These are phyloP conservation scores for Blastobasis adustella DNA, from an alignment of 2,888 invertebrate genomes.

Conservation along the genomic window DNA sequence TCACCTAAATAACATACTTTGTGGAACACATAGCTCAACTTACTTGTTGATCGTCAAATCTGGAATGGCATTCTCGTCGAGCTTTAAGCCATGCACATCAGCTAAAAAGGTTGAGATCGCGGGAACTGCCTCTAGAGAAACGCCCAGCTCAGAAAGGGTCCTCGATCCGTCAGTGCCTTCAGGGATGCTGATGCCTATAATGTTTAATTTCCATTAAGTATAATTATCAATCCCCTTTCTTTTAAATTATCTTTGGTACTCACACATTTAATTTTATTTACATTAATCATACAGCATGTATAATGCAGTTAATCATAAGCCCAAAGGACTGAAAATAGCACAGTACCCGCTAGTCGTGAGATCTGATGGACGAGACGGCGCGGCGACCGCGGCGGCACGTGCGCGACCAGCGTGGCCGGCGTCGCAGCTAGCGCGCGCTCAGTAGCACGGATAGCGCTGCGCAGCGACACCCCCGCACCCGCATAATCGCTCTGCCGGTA, in stretches of 20 bases:
- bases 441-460: conserved; percentile 17
- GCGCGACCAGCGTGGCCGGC: conserved; percentile 6
- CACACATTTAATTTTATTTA: background rate
- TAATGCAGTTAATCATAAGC: background rate
- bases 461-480: conserved; percentile 6
- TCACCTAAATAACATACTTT: background rate
- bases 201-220: background rate
- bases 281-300: background rate
- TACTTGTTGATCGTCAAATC: conserved; percentile 18
- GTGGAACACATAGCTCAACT: conserved; percentile 1
- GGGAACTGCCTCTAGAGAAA: conserved; percentile 12
- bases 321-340: background rate
- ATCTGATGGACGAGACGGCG: background rate
- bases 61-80: conserved; percentile 14
- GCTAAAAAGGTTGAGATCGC: conserved; percentile 14
- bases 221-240: background rate
- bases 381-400: background rate
- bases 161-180: conserved; percentile 5
- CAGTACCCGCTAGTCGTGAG: background rate
- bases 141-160: conserved; percentile 20
- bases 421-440: conserved; percentile 18
- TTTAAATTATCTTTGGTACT: background rate
- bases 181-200: conserved; percentile 14
- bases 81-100: conserved; percentile 12
- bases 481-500: background rate